phyloP scores from a whole-genome alignment of 37 sponge, comb jelly and placozoan genomes.

The Hormiphora californensis region DNA sequence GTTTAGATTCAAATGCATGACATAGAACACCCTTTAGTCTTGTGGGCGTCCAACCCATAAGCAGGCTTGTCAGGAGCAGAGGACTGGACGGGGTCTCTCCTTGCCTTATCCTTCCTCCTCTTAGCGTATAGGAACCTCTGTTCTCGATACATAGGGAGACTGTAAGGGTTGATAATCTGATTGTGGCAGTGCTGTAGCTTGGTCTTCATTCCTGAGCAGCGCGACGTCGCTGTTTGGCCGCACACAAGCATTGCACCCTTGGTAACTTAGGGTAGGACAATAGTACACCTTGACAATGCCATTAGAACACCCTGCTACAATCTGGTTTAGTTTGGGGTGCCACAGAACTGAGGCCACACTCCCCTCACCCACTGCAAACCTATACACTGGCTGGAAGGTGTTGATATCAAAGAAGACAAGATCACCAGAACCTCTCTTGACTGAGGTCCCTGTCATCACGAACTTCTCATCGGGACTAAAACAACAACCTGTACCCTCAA shows the following conservation, averaged over 20 bases:
- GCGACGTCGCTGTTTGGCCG: constrained; percentile 2
- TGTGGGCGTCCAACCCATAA: constrained; percentile 43
- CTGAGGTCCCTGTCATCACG: constrained; percentile 75
- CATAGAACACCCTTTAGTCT: constrained; percentile 33
- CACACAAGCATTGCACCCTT: no score
- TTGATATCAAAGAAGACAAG: constrained; percentile 69
- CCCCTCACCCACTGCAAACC: constrained; percentile 62
- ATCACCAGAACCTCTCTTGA: constrained; percentile 52
- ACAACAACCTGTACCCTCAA: constrained; percentile 70
- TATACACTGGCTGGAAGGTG: constrained; percentile 58
- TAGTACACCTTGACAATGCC: constrained; percentile 70
- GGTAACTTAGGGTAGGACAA: constrained; percentile 63
- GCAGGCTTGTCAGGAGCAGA: constrained; percentile 52
- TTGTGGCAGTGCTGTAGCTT: neutral
- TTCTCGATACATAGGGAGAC: constrained; percentile 83
- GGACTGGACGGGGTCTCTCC: constrained; percentile 72
- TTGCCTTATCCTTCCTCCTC: constrained; percentile 70
- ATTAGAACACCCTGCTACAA: constrained; percentile 72
- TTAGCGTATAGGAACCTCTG: constrained; percentile 65
- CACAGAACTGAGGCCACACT: constrained; percentile 73
- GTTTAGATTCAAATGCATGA: constrained; percentile 22
- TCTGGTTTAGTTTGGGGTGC: constrained; percentile 94
- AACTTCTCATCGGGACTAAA: constrained; percentile 90
- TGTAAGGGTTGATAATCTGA: constrained; percentile 66
- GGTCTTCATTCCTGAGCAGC: no score